Evolutionary conservation across 2,113 vertebrate genomes (phyloP).

Genomic region (Azemiops feae): DNA sequence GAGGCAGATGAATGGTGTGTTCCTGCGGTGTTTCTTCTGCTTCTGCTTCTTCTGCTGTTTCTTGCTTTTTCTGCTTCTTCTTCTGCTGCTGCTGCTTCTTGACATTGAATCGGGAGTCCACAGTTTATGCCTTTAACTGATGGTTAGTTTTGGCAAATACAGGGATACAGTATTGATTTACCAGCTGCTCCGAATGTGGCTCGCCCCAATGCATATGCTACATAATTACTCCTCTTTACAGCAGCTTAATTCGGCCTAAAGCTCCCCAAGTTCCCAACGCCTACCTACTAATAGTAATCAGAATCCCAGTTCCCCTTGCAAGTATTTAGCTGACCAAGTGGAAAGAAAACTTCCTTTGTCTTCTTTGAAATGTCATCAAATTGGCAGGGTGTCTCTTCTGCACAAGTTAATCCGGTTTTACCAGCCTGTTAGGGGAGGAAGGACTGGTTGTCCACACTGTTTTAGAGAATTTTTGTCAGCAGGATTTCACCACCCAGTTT

Average conservation of each 20-base stretch:
- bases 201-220: not conserved
- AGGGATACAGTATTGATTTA: not conserved
- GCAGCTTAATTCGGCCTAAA: not conserved
- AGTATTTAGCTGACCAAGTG: not conserved
- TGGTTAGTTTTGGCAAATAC: not conserved
- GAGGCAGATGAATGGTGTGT: not conserved
- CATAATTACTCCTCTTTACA: not conserved
- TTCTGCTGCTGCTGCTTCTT: not conserved
- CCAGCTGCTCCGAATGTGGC: too few species aligned
- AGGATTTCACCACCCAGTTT: too few species aligned
- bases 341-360: slow-evolving; percentile 5
- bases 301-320: not conserved
- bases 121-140: not conserved
- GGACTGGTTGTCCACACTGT: not conserved
- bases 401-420: not conserved
- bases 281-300: not conserved
- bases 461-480: not conserved
- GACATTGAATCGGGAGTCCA: not conserved
- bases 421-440: not conserved
- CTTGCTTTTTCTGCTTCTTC: not conserved
- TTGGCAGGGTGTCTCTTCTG: not conserved
- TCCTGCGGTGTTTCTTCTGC: not conserved
- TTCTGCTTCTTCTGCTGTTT: not conserved
- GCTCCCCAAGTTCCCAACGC: not conserved
- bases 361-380: slow-evolving; percentile 5